Evolutionary conservation across 2,113 vertebrate genomes (phyloP).

Genomic region (Periophthalmus modestus): DNA sequence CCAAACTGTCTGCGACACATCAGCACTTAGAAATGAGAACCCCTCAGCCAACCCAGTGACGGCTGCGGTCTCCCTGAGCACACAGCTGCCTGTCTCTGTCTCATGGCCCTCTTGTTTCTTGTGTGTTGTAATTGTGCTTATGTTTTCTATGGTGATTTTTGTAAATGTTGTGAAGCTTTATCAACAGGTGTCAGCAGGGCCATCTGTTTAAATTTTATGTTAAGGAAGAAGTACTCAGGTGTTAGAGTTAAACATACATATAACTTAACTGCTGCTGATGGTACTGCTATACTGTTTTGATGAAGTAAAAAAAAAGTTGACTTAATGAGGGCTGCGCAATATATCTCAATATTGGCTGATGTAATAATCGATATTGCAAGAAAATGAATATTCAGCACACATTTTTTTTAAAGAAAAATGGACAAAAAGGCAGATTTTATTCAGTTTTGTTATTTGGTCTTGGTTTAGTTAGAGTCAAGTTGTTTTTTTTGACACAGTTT

Average conservation of each 20-base stretch:
- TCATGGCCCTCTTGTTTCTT: conserved; percentile 10
- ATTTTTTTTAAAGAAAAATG: too few species aligned
- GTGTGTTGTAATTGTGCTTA: background rate
- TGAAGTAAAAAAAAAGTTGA: background rate
- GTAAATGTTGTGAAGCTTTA: background rate
- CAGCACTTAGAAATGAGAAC: conserved; percentile 76
- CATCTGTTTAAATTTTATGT: background rate
- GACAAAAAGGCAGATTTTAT: too few species aligned
- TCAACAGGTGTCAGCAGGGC: background rate
- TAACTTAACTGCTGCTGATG: background rate
- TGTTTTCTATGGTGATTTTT: background rate
- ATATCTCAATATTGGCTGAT: too few species aligned
- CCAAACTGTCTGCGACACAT: conserved; percentile 79
- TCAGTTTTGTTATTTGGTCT: too few species aligned
- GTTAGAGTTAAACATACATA: background rate
- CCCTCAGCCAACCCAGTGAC: conserved; percentile 54
- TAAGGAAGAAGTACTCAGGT: background rate
- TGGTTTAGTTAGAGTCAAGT: too few species aligned
- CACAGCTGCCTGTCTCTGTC: conserved; percentile 57
- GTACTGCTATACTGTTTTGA: too few species aligned
- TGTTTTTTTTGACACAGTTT: too few species aligned
- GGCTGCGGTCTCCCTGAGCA: conserved; percentile 61
- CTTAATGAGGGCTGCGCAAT: too few species aligned
- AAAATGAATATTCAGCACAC: too few species aligned
- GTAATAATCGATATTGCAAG: too few species aligned